These are phyloP conservation scores for Acropternis orthonyx DNA, from an alignment of 2,797 vertebrate species.

Conservation along the genomic window DNA sequence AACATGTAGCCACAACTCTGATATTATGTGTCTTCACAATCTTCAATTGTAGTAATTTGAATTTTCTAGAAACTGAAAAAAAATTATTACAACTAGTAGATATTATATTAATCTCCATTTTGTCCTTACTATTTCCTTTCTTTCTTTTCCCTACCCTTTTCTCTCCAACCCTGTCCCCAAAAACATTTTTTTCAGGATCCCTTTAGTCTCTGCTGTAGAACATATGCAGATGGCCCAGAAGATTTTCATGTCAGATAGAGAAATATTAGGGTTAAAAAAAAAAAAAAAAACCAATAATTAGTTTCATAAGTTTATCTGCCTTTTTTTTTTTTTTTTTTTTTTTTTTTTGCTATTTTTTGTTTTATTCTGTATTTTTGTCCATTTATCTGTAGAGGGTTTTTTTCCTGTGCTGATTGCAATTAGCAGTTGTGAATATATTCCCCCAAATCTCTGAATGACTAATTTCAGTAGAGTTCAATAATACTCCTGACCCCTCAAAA, in stretches of 20 bases:
- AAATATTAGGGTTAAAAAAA: neutral
- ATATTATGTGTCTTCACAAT: neutral
- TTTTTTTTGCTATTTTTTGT: neutral
- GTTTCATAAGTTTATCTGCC: conserved; percentile 7
- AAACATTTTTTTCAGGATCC: neutral
- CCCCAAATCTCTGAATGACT: neutral
- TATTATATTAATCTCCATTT: neutral
- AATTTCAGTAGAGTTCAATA: neutral
- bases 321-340: too few relatives aligned
- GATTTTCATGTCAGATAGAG: neutral
- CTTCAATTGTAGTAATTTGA: neutral
- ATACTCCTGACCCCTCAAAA: neutral
- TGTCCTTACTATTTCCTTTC: neutral
- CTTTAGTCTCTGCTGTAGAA: neutral
- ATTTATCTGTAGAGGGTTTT: neutral
- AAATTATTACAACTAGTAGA: neutral
- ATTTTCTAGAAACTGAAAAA: neutral
- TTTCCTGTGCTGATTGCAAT: neutral
- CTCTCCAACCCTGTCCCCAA: neutral
- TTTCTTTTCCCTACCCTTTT: neutral
- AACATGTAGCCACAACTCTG: neutral
- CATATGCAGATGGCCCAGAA: neutral
- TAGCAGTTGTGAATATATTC: conserved; percentile 27
- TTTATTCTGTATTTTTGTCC: neutral
- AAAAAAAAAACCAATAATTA: neutral